phyloP scores from a whole-genome alignment of 2,797 vertebrate genomes.

The Falco rusticolus region DNA sequence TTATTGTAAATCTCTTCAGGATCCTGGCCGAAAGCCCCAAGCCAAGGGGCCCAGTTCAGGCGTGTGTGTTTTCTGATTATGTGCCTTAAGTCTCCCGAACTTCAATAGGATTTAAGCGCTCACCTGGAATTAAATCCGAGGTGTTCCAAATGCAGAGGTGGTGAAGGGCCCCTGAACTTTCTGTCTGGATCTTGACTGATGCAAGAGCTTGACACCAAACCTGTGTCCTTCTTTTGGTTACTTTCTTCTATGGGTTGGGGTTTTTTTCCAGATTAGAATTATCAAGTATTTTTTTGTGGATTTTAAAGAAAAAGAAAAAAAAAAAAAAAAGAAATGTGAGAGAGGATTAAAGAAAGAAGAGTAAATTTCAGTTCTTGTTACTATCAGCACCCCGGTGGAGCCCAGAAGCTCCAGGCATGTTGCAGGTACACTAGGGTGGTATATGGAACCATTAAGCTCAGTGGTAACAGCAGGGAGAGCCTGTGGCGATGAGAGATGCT shows the following conservation, averaged over 20 bases:
- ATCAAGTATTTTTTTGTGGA: not conserved
- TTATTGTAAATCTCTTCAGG: not conserved
- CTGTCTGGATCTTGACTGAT: not conserved
- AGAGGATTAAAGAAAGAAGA: not conserved
- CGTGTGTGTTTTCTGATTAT: not conserved
- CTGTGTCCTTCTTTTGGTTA: accelerated
- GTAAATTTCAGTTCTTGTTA: not conserved
- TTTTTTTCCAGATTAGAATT: not conserved
- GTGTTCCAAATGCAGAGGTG: not conserved
- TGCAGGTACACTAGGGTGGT: accelerated
- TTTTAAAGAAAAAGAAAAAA: not conserved
- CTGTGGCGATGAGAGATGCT: not conserved
- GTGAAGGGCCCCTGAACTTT: not conserved
- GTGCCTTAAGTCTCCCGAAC: not conserved
- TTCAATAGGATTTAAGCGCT: not conserved
- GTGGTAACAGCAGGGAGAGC: not conserved
- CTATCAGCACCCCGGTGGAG: accelerated
- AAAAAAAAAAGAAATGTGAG: accelerated
- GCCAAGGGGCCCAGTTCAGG: not conserved
- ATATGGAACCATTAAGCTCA: not conserved
- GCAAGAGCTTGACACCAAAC: not conserved
- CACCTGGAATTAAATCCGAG: not conserved
- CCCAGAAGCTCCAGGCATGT: not conserved
- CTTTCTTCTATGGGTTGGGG: not conserved
- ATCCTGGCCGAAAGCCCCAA: not conserved